A percentile compares a stretch with the other conserved stretches of the same genome.
These are phyloP conservation scores for Dasypolia templi DNA, from an alignment of 2,888 invertebrate species.

Conservation along the genomic window DNA sequence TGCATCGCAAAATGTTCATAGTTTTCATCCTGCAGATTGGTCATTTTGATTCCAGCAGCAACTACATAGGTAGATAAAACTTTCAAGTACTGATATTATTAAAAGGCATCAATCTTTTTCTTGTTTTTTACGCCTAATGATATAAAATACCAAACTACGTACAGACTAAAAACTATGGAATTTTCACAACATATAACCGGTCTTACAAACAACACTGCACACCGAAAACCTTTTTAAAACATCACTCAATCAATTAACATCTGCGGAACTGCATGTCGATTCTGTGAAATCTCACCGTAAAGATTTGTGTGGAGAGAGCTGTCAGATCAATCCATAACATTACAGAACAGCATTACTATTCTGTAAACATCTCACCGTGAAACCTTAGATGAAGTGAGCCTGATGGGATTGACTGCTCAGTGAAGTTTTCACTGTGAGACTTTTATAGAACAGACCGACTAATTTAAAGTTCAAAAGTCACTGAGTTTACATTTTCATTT, in stretches of 20 bases:
- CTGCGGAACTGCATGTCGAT: no score
- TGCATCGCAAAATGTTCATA: background rate
- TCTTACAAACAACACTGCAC: conserved; percentile 29
- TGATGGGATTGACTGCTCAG: no score
- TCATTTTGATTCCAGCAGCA: background rate
- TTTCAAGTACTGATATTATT: background rate
- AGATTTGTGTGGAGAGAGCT: no score
- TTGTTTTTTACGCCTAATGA: no score
- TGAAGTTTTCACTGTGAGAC: background rate
- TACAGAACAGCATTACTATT: no score
- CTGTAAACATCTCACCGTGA: background rate
- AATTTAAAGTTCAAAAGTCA: conserved; percentile 5
- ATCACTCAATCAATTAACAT: conserved; percentile 22
- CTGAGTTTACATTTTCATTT: conserved; percentile 6
- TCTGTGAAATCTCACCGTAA: no score
- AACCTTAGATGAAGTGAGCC: background rate
- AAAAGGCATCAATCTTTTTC: no score
- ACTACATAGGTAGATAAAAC: background rate
- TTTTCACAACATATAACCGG: conserved; percentile 10
- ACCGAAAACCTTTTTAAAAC: conserved; percentile 25
- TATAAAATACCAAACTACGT: background rate
- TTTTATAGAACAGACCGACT: background rate
- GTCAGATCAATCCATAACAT: no score
- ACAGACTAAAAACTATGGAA: background rate
- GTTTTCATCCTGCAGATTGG: background rate